phyloP scores from a whole-genome alignment of 2,888 invertebrate species.

The Deroplatys truncata region DNA sequence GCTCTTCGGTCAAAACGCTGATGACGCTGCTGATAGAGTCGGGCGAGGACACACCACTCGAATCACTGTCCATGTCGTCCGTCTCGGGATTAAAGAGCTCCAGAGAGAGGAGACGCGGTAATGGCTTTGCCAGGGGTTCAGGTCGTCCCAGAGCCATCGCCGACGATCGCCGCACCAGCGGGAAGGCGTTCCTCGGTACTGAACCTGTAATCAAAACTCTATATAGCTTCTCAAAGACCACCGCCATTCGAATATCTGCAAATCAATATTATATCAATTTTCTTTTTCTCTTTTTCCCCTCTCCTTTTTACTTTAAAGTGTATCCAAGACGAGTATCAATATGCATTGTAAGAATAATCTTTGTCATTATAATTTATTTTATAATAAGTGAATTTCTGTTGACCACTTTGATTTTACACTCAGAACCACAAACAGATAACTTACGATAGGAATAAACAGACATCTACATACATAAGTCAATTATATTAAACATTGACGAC shows the following conservation, averaged over 20 bases:
- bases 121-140: constrained; percentile 44
- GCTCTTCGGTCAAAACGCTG: constrained; percentile 65
- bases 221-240: neutral
- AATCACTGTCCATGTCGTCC: constrained; percentile 86
- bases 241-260: neutral
- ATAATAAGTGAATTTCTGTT: too few relatives aligned
- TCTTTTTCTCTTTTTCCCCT: too few relatives aligned
- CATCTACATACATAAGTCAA: too few relatives aligned
- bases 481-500: too few relatives aligned
- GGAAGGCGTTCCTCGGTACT: constrained; percentile 49
- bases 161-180: constrained; percentile 67
- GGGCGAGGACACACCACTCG: constrained; percentile 81
- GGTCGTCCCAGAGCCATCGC: constrained; percentile 42
- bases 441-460: too few relatives aligned
- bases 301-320: too few relatives aligned
- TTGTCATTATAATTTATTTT: too few relatives aligned
- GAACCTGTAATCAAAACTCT: neutral
- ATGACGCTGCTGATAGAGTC: constrained; percentile 85
- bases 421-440: too few relatives aligned
- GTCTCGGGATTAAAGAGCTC: constrained; percentile 88
- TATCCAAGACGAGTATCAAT: too few relatives aligned
- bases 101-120: constrained; percentile 72
- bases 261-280: too few relatives aligned
- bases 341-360: too few relatives aligned
- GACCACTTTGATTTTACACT: too few relatives aligned